These are phyloP conservation scores for Monopis laevigella DNA, from an alignment of 2,888 invertebrate species.

Conservation along the genomic window DNA sequence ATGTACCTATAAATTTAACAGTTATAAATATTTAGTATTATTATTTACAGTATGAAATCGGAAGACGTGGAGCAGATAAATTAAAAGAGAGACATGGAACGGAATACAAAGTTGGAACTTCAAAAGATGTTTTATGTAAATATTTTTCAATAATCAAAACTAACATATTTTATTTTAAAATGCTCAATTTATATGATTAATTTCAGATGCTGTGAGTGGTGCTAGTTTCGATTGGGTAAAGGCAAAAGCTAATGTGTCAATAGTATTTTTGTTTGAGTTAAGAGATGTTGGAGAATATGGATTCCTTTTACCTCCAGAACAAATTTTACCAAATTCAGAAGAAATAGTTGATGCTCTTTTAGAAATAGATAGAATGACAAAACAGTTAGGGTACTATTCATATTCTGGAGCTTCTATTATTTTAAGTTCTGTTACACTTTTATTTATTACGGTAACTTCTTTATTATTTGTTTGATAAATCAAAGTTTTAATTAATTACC, in stretches of 20 bases:
- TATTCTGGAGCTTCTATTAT: slow-evolving; percentile 23
- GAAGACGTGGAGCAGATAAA: slow-evolving; percentile 37
- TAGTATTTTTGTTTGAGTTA: slow-evolving; percentile 65
- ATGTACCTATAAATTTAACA: too few species aligned
- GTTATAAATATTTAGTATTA: neutral
- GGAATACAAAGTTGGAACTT: slow-evolving; percentile 36
- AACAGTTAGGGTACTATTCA: slow-evolving; percentile 31
- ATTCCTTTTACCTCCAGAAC: slow-evolving; percentile 57
- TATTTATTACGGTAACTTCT: neutral
- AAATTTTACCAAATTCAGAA: slow-evolving; percentile 53
- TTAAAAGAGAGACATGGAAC: slow-evolving; percentile 33
- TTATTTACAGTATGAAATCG: slow-evolving; percentile 37
- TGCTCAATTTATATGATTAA: too few species aligned
- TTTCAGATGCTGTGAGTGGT: slow-evolving; percentile 46
- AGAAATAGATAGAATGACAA: slow-evolving; percentile 35
- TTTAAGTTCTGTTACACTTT: slow-evolving; percentile 5
- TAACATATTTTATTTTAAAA: too few species aligned
- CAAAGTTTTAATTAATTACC: neutral
- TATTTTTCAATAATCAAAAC: slow-evolving; percentile 12
- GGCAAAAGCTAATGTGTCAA: slow-evolving; percentile 54
- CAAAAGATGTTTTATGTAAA: slow-evolving; percentile 48
- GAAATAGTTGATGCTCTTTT: slow-evolving; percentile 48
- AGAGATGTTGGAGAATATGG: slow-evolving; percentile 61
- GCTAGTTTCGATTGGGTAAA: slow-evolving; percentile 67
- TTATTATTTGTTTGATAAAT: neutral